Evolutionary conservation across 2,888 invertebrate species (phyloP).

Genomic region (Hymenopus coronatus): DNA sequence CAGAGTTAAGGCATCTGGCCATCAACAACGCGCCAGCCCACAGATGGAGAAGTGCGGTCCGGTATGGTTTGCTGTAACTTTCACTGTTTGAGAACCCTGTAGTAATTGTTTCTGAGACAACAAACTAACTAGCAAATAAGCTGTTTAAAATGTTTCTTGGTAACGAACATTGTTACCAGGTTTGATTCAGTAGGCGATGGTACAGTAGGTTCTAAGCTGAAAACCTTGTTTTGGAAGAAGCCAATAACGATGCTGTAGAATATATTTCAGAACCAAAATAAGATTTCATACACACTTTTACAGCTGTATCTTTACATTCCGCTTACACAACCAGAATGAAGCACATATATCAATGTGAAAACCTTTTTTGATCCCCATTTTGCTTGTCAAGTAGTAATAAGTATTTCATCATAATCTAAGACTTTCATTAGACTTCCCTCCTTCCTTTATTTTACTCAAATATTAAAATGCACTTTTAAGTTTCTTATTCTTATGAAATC

Average conservation of each 20-base stretch:
- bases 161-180: neutral
- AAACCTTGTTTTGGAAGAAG: no score
- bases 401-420: neutral
- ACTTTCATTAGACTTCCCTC: neutral
- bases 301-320: no score
- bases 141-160: neutral
- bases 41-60: neutral
- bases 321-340: no score
- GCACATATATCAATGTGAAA: no score
- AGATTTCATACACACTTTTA: no score
- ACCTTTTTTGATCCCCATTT: no score
- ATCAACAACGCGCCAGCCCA: slow-evolving; percentile 23
- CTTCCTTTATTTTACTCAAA: neutral
- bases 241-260: no score
- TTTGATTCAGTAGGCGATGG: no score
- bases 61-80: neutral
- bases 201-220: no score
- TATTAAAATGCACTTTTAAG: neutral
- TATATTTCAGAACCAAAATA: no score
- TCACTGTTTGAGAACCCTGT: neutral
- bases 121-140: neutral
- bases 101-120: neutral
- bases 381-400: neutral
- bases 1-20: slow-evolving; percentile 21
- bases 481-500: neutral